Evolutionary conservation across 2,888 invertebrate species (phyloP).

Genomic region (Mimumesa dahlbomi): DNA sequence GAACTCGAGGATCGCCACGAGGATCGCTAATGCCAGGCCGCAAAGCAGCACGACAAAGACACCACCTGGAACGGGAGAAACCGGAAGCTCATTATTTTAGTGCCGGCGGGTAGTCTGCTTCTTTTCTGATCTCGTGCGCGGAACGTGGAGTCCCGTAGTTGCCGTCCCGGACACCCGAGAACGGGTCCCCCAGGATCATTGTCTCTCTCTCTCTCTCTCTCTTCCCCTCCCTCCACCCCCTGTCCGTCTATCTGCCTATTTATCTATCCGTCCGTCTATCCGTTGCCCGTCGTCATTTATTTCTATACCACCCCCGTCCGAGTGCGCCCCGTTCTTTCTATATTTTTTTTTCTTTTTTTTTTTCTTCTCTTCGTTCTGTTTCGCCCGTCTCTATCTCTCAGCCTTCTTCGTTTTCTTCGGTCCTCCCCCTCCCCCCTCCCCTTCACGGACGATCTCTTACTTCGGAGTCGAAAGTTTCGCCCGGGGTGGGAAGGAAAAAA

Average conservation of each 20-base stretch:
- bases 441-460: background rate
- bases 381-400: background rate
- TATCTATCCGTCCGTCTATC: slow-evolving; percentile 24
- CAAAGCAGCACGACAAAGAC: slow-evolving; percentile 98
- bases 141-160: no score
- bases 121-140: background rate
- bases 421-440: background rate
- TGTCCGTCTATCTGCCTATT: slow-evolving; percentile 31
- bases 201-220: background rate
- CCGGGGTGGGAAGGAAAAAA: slow-evolving; percentile 17
- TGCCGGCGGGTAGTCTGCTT: slow-evolving; percentile 40
- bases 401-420: background rate
- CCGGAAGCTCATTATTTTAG: slow-evolving; percentile 70
- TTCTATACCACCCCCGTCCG: background rate
- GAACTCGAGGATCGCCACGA: slow-evolving; percentile 96
- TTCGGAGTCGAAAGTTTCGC: slow-evolving; percentile 18
- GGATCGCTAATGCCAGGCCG: slow-evolving; percentile 93
- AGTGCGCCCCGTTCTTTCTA: no score
- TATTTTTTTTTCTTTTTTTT: background rate
- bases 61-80: slow-evolving; percentile 84
- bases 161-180: background rate
- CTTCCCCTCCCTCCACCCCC: background rate
- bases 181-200: slow-evolving; percentile 17
- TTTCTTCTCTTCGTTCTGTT: background rate
- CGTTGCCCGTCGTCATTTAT: slow-evolving; percentile 18